These are phyloP conservation scores for Acleris holmiana DNA, from an alignment of 2,888 invertebrate genomes.

Conservation along the genomic window DNA sequence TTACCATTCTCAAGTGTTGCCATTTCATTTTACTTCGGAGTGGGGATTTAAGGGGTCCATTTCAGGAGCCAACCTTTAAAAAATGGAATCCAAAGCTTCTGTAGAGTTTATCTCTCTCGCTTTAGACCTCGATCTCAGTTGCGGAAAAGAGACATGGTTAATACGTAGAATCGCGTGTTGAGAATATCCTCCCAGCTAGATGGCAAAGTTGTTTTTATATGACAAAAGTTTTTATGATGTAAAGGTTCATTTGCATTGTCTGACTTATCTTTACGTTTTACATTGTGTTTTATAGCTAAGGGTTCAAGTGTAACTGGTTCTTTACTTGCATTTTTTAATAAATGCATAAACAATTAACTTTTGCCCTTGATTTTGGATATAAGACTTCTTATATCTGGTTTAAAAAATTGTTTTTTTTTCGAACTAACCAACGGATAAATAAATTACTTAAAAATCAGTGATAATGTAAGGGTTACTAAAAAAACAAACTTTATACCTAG, in stretches of 20 bases:
- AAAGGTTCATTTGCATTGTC: constrained; percentile 34
- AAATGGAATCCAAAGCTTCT: background rate
- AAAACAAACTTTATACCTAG: no score
- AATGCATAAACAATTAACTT: no score
- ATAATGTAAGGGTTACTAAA: no score
- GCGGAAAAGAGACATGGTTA: background rate
- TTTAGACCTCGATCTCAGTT: background rate
- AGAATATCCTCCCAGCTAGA: constrained; percentile 13
- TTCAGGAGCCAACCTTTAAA: background rate
- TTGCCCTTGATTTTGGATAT: no score
- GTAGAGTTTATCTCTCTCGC: background rate
- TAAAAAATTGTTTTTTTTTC: no score
- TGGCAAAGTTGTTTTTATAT: constrained; percentile 32
- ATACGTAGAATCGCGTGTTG: background rate
- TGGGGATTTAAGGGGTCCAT: constrained; percentile 47
- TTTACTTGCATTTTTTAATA: no score
- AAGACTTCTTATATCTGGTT: no score
- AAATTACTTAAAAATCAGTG: no score
- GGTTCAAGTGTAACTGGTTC: background rate
- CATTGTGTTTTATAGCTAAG: constrained; percentile 11
- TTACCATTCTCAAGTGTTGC: constrained; percentile 65
- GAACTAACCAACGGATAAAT: no score
- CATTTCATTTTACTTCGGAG: constrained; percentile 53
- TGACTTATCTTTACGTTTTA: constrained; percentile 28
- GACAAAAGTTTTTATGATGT: constrained; percentile 38